phyloP scores from a whole-genome alignment of 2,888 invertebrate species.

The Dolomedes plantarius region DNA sequence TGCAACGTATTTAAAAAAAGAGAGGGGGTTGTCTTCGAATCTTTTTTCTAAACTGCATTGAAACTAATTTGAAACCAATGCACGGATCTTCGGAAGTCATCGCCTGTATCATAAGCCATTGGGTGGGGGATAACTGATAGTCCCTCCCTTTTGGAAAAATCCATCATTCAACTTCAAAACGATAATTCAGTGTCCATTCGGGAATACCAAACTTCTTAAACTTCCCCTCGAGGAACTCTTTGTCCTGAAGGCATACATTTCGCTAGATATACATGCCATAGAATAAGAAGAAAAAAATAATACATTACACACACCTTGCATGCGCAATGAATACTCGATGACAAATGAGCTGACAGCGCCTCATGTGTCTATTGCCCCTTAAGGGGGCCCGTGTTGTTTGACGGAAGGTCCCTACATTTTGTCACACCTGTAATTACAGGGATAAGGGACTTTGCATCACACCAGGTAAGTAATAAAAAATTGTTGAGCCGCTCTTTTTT shows the following conservation, averaged over 20 bases:
- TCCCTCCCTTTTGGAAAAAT: slow-evolving; percentile 12
- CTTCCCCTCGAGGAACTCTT: slow-evolving; percentile 21
- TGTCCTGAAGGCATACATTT: background rate
- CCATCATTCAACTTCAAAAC: slow-evolving; percentile 56
- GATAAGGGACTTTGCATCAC: slow-evolving; percentile 22
- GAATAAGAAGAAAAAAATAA: background rate
- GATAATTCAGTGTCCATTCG: slow-evolving; percentile 35
- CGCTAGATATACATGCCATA: background rate
- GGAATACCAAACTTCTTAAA: slow-evolving; percentile 43
- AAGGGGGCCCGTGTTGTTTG: slow-evolving; percentile 15
- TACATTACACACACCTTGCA: slow-evolving; percentile 38
- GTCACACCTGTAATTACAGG: slow-evolving; percentile 61
- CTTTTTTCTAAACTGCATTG: background rate
- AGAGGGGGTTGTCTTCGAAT: background rate
- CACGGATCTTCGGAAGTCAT: background rate
- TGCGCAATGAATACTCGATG: slow-evolving; percentile 49
- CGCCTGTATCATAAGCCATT: background rate
- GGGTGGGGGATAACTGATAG: slow-evolving; percentile 9
- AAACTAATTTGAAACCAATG: background rate
- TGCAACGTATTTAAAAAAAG: background rate
- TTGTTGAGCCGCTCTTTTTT: background rate
- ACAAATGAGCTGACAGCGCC: slow-evolving; percentile 42
- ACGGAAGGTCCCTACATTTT: slow-evolving; percentile 35
- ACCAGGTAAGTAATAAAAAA: slow-evolving; percentile 16
- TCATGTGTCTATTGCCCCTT: slow-evolving; percentile 28